Evolutionary conservation across 2,888 invertebrate species (phyloP), one percentile per base, ranked within the genome.

Genomic region (Athetis lepigone): DNA sequence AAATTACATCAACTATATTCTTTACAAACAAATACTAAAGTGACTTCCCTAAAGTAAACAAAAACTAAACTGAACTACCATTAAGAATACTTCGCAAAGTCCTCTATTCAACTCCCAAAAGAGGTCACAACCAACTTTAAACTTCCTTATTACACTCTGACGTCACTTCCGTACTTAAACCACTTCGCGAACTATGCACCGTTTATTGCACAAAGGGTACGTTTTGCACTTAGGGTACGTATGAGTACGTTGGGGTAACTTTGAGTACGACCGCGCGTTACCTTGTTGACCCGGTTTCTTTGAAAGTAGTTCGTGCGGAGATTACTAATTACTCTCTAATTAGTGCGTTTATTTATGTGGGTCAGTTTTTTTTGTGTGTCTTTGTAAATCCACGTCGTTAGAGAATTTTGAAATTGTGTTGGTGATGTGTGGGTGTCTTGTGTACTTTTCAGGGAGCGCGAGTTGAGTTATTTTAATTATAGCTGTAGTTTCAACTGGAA

Each of bases 271-370:
- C 50, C 13, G 59, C 11, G 29, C 29, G 54, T 29, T 47, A 40
- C 40, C 68, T 61, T 43, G 69, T 69, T 74, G 47, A 74, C 72
- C 70, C 8, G 37, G 19, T 63, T 72, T 39, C 51, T 51, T 59
- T 36, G 39, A 49, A 50, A 16, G 25, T 27, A 23, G 37, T 40
- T 42, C 29, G 42, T 51, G 61, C 37, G 45, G 54, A 58, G 27
- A 51, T 55, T 40, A 43, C 16, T 69, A 74, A 69, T 58, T 49
- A 69, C 57, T 58, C 36, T 21, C 11, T 73, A 68, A 74, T 74
- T 62, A 68, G 33, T 50, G 13, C 33, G 21, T 40, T 49, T 60
- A 40, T 23, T 18, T 9, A 42, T 46, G 16, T 36, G 9, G 46
- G 51, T 60, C 61, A 19, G 23, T 19, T 11, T 39, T 7, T 33